phyloP scores from a whole-genome alignment of 2,113 vertebrate genomes.

The Nicator chloris region DNA sequence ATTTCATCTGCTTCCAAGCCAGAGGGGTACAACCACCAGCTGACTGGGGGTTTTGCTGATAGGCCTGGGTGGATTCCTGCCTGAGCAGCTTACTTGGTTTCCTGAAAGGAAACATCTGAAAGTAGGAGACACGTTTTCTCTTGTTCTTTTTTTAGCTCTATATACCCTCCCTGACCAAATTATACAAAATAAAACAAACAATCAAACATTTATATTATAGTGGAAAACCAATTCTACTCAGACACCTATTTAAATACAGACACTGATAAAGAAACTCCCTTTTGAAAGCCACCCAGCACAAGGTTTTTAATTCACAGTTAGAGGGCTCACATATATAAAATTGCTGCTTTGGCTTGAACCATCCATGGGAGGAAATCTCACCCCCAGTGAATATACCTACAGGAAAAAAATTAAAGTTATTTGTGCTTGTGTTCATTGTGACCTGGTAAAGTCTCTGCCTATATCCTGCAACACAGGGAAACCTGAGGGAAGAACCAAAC shows the following conservation, averaged over 20 bases:
- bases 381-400: background rate
- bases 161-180: background rate
- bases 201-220: background rate
- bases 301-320: background rate
- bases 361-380: background rate
- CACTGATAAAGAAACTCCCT: background rate
- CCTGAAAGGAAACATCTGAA: background rate
- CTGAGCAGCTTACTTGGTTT: background rate
- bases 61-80: background rate
- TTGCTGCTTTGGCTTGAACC: background rate
- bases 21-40: background rate
- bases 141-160: background rate
- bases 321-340: background rate
- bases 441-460: background rate
- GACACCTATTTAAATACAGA: background rate
- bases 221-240: background rate
- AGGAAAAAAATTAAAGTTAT: background rate
- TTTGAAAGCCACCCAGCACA: background rate
- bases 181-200: background rate
- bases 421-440: background rate
- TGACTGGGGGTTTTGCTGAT: rapidly evolving
- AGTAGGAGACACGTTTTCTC: background rate
- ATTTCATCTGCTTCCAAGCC: background rate
- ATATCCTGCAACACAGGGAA: background rate
- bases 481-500: background rate